Base-by-base conservation (phyloP, 2,888 invertebrate genomes). In the Noctua janthina region DNA sequence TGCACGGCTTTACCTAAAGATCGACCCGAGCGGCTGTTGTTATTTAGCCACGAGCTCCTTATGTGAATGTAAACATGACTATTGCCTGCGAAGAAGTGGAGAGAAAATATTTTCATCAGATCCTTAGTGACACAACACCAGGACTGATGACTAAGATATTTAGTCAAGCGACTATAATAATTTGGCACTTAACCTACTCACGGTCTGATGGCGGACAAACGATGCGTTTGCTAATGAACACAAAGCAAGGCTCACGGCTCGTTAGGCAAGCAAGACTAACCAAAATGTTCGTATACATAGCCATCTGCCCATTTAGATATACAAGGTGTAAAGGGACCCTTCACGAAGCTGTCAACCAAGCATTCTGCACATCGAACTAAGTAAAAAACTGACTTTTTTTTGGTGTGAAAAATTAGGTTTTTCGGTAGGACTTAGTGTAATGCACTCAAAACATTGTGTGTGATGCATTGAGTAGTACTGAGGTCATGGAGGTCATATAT, bases 161-260 rank as follows among this genome's bases (percentile, higher is more conserved):
- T 35, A 64, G 46, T 68, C n/a, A 8, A 68, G 46, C 3, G 68
- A 68, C 46, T 46, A 35, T 20, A 17, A 20, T 35, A 68, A 68
- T 46, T 23, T 46, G 20, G 13, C 20, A 23, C 39, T 5, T 68
- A 56, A 49, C n/a, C 23, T 70, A 66, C 13, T 39, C 64, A 29
- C n/a, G 54, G 68, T 67, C n/a, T 23, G 49, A 23, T n/a, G 23
- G 17, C 43, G 59, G 46, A 46, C 46, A 54, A 62, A 68, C 54
- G 59, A 81, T 68, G 71, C 59, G 43, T 81, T 77, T 68, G 59
- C 59, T 81, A 82, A 81, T 82, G 71, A 72, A 43, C 59, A 13
- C 67, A 81, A 67, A 77, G 56, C 59, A 64, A 29, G 29, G n/a
- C 17, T 46, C 69, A 69, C 29, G 67, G 39, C 23, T 82, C 67